phyloP scores from a whole-genome alignment of 2,113 vertebrate genomes.

The Garra rufa region DNA sequence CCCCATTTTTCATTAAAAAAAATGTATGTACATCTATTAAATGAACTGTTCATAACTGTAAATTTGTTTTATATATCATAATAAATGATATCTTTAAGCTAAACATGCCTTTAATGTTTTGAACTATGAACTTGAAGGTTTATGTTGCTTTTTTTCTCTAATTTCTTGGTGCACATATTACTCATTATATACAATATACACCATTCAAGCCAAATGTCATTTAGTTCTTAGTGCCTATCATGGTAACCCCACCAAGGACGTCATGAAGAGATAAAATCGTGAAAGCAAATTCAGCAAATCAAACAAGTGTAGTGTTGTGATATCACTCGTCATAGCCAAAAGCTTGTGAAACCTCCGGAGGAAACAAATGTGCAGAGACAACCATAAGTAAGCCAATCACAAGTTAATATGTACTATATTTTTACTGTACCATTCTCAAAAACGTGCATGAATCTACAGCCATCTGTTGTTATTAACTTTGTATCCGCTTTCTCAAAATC shows the following conservation, averaged over 20 bases:
- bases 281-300: conserved; percentile 1
- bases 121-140: neutral
- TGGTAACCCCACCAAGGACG: conserved; percentile 29
- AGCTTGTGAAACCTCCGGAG: neutral
- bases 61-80: neutral
- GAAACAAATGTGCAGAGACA: neutral
- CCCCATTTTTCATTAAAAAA: neutral
- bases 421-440: neutral
- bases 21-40: neutral
- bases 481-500: neutral
- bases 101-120: neutral
- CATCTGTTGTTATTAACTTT: neutral
- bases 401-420: neutral
- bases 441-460: neutral
- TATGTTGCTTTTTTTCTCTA: neutral
- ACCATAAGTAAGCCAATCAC: neutral
- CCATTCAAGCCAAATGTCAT: neutral
- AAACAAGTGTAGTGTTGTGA: conserved; percentile 7
- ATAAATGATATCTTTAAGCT: neutral
- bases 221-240: conserved; percentile 29
- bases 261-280: neutral
- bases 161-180: neutral
- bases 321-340: neutral
- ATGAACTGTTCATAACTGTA: conserved; percentile 1
- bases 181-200: neutral